Percentiles rank a stretch among this genome's conserved stretches.
Evolutionary conservation across 2,888 invertebrate genomes (phyloP).

Genomic region (Erynnis tages): DNA sequence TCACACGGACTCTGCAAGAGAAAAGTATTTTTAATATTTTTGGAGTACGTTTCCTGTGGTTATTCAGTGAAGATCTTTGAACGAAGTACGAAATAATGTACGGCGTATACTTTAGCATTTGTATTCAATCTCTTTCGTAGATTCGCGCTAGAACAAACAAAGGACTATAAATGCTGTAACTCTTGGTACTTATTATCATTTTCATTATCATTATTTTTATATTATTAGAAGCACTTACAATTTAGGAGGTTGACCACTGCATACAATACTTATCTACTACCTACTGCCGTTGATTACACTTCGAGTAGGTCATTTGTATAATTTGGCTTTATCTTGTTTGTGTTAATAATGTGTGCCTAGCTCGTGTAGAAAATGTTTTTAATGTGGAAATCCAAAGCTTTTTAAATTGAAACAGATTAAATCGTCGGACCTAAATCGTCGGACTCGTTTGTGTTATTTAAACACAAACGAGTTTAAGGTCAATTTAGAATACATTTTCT

Average conservation of each 20-base stretch:
- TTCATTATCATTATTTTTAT: too few relatives aligned
- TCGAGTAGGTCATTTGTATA: constrained; percentile 14
- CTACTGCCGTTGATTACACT: not conserved
- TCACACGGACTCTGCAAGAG: constrained; percentile 49
- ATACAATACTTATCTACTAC: constrained; percentile 2
- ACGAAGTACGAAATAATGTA: too few relatives aligned
- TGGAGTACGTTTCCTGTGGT: too few relatives aligned
- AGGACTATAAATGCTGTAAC: too few relatives aligned
- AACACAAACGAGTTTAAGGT: not conserved
- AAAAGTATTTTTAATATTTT: constrained; percentile 9
- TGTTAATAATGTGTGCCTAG: not conserved
- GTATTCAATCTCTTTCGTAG: too few relatives aligned
- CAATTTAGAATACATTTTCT: not conserved
- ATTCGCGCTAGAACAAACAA: too few relatives aligned
- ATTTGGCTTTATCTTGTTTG: constrained; percentile 12
- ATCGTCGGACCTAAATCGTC: too few relatives aligned
- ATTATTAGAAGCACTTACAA: too few relatives aligned
- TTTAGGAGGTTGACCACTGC: not conserved
- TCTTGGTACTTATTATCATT: too few relatives aligned
- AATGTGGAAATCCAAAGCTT: not conserved
- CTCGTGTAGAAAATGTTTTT: not conserved
- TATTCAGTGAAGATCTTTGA: too few relatives aligned
- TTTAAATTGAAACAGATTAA: not conserved
- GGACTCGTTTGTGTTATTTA: too few relatives aligned
- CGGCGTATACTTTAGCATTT: too few relatives aligned